These are phyloP conservation scores for Conops quadrifasciatus DNA, from an alignment of 2,888 invertebrate genomes.

Conservation along the genomic window DNA sequence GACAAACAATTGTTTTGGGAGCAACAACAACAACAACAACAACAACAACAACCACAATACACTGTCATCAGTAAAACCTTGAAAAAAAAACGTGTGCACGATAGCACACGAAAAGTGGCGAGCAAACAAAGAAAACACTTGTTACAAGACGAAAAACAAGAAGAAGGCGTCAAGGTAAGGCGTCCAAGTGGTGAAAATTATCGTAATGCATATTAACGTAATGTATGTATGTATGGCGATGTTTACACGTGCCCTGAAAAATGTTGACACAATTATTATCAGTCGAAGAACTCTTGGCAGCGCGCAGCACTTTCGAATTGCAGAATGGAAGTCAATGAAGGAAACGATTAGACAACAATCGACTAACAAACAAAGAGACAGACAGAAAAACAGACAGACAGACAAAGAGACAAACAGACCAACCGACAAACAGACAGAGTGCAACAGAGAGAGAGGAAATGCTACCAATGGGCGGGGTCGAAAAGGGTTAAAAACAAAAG, in stretches of 20 bases:
- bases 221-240: background rate
- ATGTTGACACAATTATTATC: slow-evolving; percentile 33
- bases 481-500: background rate
- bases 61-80: background rate
- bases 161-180: no score
- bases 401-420: background rate
- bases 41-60: background rate
- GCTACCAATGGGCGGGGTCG: no score
- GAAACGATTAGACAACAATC: background rate
- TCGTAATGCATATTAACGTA: no score
- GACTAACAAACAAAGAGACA: background rate
- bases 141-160: no score
- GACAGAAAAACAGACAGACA: background rate
- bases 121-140: no score
- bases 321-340: background rate
- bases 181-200: no score
- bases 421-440: no score
- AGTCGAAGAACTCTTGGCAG: slow-evolving; percentile 17
- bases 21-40: background rate
- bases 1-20: background rate
- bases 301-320: background rate
- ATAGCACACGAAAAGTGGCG: no score
- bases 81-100: background rate
- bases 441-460: no score
- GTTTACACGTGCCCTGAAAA: slow-evolving; percentile 33